Evolutionary conservation across 2,797 vertebrate species (phyloP).

Genomic region (Phrynocephalus vlangalii): DNA sequence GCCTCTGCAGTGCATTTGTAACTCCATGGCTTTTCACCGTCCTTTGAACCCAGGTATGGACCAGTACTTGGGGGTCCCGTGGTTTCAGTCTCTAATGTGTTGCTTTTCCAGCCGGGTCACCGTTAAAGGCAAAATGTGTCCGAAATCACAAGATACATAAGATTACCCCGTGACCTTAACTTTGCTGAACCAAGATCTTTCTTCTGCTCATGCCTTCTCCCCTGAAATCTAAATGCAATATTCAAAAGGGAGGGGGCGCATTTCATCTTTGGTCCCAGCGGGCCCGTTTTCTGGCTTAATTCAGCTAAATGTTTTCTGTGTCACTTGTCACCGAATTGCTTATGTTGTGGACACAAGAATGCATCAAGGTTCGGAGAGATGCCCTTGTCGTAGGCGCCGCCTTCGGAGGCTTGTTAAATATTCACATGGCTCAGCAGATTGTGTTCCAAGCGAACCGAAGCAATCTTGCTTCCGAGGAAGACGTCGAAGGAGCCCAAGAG

Average conservation of each 20-base stretch:
- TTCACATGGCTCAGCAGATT: conserved; percentile 62
- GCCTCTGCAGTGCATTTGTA: neutral
- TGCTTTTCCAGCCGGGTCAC: neutral
- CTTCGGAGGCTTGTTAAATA: conserved; percentile 62
- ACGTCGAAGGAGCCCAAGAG: conserved; percentile 51
- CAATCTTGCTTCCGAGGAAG: conserved; percentile 59
- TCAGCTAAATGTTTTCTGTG: conserved; percentile 62
- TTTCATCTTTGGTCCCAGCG: conserved; percentile 53
- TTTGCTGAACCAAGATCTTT: conserved; percentile 14
- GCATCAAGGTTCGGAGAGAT: conserved; percentile 57
- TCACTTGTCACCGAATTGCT: conserved; percentile 65
- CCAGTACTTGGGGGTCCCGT: neutral
- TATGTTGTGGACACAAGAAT: conserved; percentile 54
- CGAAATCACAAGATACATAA: conserved; percentile 8
- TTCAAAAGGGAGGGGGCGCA: conserved; percentile 53
- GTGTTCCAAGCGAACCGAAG: conserved; percentile 62
- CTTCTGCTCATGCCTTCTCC: conserved; percentile 13
- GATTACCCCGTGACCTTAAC: conserved; percentile 33
- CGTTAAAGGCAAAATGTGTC: neutral
- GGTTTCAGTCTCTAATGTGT: neutral
- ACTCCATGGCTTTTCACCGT: neutral
- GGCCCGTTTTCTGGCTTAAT: conserved; percentile 62
- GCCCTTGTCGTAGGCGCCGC: conserved; percentile 50
- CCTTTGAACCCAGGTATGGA: neutral
- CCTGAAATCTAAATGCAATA: conserved; percentile 64